Evolutionary conservation across 2,797 vertebrate species (phyloP), one percentile per base, ranked within the genome.

Genomic region (Thripadectes ignobilis): DNA sequence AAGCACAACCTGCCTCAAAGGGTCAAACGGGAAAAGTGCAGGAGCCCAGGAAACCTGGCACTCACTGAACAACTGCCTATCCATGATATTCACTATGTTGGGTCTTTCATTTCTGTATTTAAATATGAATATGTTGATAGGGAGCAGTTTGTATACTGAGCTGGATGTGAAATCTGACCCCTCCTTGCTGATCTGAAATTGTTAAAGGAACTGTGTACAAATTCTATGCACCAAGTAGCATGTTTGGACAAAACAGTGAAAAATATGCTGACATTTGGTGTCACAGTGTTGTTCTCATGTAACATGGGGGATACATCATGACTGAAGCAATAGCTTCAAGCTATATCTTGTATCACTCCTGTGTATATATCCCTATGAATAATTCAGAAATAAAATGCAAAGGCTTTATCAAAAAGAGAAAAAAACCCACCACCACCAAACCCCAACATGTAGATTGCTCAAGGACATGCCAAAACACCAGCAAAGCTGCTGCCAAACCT

Each of bases 271-370:
- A 75, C 19, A 18, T 41, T 71, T 89, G 39, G 7, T 92, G 75
- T 71, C 51, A 46, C 26, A 17, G n/a, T 46, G 22, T 19, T 84
- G 21, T 71, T 82, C 27, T 75, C 4, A 1, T 34, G 38, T 68
- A 68, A 46, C 4, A 2, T 0, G 0, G 29, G 29, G 24, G 14
- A 26, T 45, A 20, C 32, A 3, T 68, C 32, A 10, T 75, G 73
- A 58, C 72, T 83, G 58, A 80, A 76, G 30, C 55, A 65, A 61
- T 41, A 85, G 38, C 36, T 67, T 93, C 77, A 46, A 8, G 27
- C 34, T 74, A 21, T 65, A 79, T 36, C 38, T 39, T 13, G 15
- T 63, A 57, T 54, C 7, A 4, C 34, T 75, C 20, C 27, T 45
- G 8, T 22, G 5, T 51, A 24, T 54, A 24, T 32, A 57, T 46